Percentiles rank a stretch among this genome's conserved stretches.
Evolutionary conservation across 64 coral and sea anemone genomes (phyloP).

Genomic region (Cladopsammia gracilis): DNA sequence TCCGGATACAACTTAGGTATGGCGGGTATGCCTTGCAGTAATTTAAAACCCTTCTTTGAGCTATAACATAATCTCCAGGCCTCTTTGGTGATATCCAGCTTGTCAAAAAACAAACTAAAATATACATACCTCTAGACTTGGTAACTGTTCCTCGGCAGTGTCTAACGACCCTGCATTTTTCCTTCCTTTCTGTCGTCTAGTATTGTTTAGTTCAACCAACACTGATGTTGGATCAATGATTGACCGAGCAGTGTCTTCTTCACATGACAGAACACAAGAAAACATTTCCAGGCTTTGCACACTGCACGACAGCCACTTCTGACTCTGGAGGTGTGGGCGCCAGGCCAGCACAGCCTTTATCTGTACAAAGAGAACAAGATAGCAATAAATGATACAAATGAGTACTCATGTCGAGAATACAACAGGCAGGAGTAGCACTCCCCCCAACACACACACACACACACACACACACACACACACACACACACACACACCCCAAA

Average conservation of each 20-base stretch:
- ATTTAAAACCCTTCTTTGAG: too few relatives aligned
- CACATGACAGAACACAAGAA: slow-evolving; percentile 92
- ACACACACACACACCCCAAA: too few relatives aligned
- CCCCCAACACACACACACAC: too few relatives aligned
- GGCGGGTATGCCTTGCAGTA: too few relatives aligned
- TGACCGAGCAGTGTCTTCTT: slow-evolving; percentile 93
- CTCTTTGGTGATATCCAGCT: too few relatives aligned
- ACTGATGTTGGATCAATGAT: slow-evolving; percentile 96
- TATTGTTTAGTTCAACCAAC: slow-evolving; percentile 92
- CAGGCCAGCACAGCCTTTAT: slow-evolving; percentile 96
- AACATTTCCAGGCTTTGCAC: slow-evolving; percentile 96
- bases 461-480: too few relatives aligned
- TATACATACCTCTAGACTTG: slow-evolving; percentile 81
- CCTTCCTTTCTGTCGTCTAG: slow-evolving; percentile 67
- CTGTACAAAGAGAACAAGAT: slow-evolving; percentile 14
- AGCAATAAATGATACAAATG: too few relatives aligned
- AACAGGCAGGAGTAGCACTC: too few relatives aligned
- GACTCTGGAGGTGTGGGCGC: slow-evolving; percentile 94
- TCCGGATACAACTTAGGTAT: too few relatives aligned
- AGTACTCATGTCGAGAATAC: too few relatives aligned
- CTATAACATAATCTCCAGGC: too few relatives aligned
- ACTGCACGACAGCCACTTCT: slow-evolving; percentile 96
- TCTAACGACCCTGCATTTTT: slow-evolving; percentile 82
- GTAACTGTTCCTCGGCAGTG: slow-evolving; percentile 75
- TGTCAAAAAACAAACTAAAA: background rate